Evolutionary conservation across 2,888 invertebrate genomes (phyloP), one percentile per base, ranked within the genome.

Genomic region (Fragum whitleyi): DNA sequence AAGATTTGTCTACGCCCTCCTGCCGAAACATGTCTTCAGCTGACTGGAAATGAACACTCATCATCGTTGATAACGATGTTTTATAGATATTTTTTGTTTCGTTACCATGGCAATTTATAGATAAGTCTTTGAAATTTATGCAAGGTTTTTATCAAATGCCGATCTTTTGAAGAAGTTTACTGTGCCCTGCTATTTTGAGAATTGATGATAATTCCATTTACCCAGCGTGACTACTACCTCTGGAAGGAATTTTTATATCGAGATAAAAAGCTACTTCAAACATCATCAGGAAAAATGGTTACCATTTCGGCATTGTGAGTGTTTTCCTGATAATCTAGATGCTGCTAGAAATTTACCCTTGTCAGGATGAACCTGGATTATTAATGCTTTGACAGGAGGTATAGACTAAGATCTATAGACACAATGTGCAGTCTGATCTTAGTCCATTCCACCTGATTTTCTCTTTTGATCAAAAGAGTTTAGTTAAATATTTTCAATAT

Each of bases 111-210:
- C 28, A 73, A 83, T 32, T 70, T 70, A 77, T 70, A 71, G 83
- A 83, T 79, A 79, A 78, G 53, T 74, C 77, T 79, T 83, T 83
- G 83, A 83, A 83, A 74, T 83, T 83, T 79, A 79, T 77, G 74
- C 79, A 74, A 39, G 65, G 39, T 67, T 79, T 78, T 79, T 83
- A 83, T 83, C 83, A 74, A 83, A 79, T 39, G 53, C 65, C 55
- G 53, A 70, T 70, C 70, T 55, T 32, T 42, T 73, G 51, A 55
- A 73, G 51, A 29, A 51, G 62, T 62, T 47, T 47, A 28, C 23
- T 62, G 62, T 73, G 53, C 55, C 70, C 70, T 23, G 70, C 53
- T 55, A 55, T 70, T 70, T 23, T 11, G n/a, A 70, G 55, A 65
- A 65, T 21, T 65, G 65, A 65, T 65, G 65, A 36, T 42, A 21